Percentiles rank a stretch among this genome's conserved stretches.
phyloP scores from a whole-genome alignment of 1,140 invertebrate genomes.

The Pachypsylla venusta region DNA sequence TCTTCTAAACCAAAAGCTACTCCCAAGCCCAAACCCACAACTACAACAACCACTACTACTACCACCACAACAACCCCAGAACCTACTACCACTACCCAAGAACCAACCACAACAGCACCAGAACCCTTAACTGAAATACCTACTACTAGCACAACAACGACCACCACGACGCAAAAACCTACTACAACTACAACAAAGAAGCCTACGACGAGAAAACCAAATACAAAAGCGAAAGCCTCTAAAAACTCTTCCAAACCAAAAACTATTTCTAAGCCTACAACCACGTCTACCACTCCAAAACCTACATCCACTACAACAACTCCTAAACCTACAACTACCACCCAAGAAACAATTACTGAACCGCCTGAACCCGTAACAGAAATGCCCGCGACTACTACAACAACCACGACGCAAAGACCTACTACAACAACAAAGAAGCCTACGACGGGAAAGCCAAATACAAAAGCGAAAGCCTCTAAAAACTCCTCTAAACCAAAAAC shows the following conservation, averaged over 20 bases:
- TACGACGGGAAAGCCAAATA: slow-evolving; percentile 3
- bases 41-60: slow-evolving; percentile 14
- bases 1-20: slow-evolving; percentile 9
- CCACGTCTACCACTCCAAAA: slow-evolving; percentile 12
- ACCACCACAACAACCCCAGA: slow-evolving; percentile 16
- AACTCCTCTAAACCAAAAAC: slow-evolving; percentile 6
- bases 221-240: background rate
- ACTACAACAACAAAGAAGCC: slow-evolving; percentile 18
- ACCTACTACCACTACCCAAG: slow-evolving; percentile 15
- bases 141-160: slow-evolving; percentile 17
- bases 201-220: slow-evolving; percentile 12
- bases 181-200: slow-evolving; percentile 18
- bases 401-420: slow-evolving; percentile 14
- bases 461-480: background rate
- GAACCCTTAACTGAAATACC: background rate
- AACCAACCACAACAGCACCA: slow-evolving; percentile 17
- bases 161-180: slow-evolving; percentile 12
- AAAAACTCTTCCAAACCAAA: slow-evolving; percentile 2
- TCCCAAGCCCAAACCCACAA: slow-evolving; percentile 11
- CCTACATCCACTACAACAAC: slow-evolving; percentile 15
- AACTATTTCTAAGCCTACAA: slow-evolving; percentile 14
- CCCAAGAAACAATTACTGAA: slow-evolving; percentile 16
- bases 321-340: slow-evolving; percentile 15
- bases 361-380: slow-evolving; percentile 1
- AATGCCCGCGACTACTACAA: slow-evolving; percentile 17